A percentile compares a stretch with the other conserved stretches of the same genome.
phyloP scores from a whole-genome alignment of 2,113 vertebrate genomes.

The Cinclus mexicanus region DNA sequence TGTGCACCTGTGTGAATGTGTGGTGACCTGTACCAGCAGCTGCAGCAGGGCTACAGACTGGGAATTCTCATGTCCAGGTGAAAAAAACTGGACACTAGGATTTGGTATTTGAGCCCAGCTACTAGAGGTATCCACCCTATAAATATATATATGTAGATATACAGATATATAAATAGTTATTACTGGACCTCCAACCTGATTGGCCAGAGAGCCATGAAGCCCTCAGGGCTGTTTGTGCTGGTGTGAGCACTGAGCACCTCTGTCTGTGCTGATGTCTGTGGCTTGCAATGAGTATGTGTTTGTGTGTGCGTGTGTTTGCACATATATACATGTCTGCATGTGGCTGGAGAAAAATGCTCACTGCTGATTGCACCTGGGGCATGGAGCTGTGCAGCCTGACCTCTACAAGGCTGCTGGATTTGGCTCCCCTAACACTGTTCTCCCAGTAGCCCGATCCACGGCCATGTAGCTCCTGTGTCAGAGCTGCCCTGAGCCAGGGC shows the following conservation, averaged over 20 bases:
- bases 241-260: not conserved
- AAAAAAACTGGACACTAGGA: not conserved
- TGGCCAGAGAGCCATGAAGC: not conserved
- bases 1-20: fast-evolving
- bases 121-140: not conserved
- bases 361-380: not conserved
- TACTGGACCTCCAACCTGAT: not conserved
- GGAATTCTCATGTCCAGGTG: not conserved
- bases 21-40: not conserved
- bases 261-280: not conserved
- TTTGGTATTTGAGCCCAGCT: not conserved
- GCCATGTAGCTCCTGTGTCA: fast-evolving
- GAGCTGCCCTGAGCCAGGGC: not conserved
- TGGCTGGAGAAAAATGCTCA: not conserved
- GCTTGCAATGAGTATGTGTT: not conserved
- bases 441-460: fast-evolving
- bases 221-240: not conserved
- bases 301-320: not conserved
- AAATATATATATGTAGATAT: fast-evolving
- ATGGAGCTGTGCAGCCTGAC: not conserved
- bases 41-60: not conserved
- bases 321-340: fast-evolving
- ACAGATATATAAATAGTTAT: not conserved
- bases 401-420: not conserved
- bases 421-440: not conserved